Evolutionary conservation across 2,888 invertebrate species (phyloP).

Genomic region (Rhynchonema sp.): DNA sequence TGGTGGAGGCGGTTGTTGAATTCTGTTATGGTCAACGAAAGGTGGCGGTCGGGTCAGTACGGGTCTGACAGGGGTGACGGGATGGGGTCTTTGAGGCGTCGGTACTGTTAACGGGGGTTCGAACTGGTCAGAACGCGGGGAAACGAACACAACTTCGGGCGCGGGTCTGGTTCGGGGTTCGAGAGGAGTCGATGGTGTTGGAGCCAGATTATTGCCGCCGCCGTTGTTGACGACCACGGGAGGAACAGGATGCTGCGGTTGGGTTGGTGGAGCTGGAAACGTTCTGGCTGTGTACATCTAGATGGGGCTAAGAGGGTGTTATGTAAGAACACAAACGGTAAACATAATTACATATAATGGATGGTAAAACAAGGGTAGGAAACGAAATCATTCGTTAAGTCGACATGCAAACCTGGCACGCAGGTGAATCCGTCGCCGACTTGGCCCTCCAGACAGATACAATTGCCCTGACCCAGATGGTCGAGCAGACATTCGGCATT

Average conservation of each 20-base stretch:
- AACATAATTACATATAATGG: too few species aligned
- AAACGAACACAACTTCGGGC: neutral
- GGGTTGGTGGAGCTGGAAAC: too few species aligned
- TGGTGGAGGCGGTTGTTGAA: neutral
- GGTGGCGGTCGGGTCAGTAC: neutral
- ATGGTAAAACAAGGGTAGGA: too few species aligned
- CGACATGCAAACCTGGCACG: neutral
- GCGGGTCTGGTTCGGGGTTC: neutral
- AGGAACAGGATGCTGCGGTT: too few species aligned
- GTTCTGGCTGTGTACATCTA: too few species aligned
- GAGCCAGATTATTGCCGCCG: too few species aligned
- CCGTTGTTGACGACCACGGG: too few species aligned
- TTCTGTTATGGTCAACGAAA: neutral
- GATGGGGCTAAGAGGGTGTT: too few species aligned
- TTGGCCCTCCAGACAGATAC: conserved; percentile 17
- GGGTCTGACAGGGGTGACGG: neutral
- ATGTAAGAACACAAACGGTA: too few species aligned
- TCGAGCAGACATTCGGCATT: conserved; percentile 15
- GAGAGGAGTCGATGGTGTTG: too few species aligned
- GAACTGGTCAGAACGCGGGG: neutral
- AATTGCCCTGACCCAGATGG: conserved; percentile 10
- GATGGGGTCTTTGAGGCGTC: neutral
- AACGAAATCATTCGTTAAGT: too few species aligned
- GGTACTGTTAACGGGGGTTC: neutral
- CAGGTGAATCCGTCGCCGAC: conserved; percentile 17